Conservation (phyloP, 1,140 invertebrate genomes). For the Heliothis virescens region DNA sequence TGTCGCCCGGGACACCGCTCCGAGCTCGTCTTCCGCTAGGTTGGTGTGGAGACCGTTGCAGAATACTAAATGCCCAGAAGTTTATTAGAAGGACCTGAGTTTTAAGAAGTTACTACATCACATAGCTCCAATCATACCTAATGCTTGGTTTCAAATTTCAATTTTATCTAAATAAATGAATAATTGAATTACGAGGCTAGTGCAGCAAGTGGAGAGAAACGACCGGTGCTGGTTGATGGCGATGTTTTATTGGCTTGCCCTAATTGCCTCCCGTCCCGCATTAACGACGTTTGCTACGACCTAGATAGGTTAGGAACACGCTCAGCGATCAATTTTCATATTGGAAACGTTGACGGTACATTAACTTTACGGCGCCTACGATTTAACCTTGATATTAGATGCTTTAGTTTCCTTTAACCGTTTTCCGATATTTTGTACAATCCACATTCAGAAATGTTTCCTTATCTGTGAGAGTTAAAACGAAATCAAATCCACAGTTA, state of each 20-base stretch:
- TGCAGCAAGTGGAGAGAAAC: slow-evolving; percentile 66
- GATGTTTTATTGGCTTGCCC: slow-evolving; percentile 78
- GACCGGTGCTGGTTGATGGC: slow-evolving; percentile 71
- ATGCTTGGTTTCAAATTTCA: background rate
- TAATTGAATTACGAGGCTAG: slow-evolving; percentile 43
- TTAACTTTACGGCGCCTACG: slow-evolving; percentile 23
- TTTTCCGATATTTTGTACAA: background rate
- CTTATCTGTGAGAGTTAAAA: background rate
- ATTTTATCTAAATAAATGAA: background rate
- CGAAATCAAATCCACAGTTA: background rate
- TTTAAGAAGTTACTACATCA: too few relatives aligned
- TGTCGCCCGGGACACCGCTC: slow-evolving; percentile 33
- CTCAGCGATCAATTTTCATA: slow-evolving; percentile 44
- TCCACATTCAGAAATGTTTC: background rate
- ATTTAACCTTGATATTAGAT: slow-evolving; percentile 12
- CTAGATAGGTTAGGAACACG: slow-evolving; percentile 60
- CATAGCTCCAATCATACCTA: background rate
- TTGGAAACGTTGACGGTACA: slow-evolving; percentile 44
- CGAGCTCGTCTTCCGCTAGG: slow-evolving; percentile 22
- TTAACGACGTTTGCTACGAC: slow-evolving; percentile 74
- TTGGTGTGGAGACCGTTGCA: slow-evolving; percentile 7
- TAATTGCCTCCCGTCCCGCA: slow-evolving; percentile 75
- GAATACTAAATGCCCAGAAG: too few relatives aligned
- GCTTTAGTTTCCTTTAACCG: background rate
- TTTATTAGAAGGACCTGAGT: too few relatives aligned